Evolutionary conservation across 2,888 invertebrate genomes (phyloP), one percentile per base, ranked within the genome.

Genomic region (Cynaeus angustus): DNA sequence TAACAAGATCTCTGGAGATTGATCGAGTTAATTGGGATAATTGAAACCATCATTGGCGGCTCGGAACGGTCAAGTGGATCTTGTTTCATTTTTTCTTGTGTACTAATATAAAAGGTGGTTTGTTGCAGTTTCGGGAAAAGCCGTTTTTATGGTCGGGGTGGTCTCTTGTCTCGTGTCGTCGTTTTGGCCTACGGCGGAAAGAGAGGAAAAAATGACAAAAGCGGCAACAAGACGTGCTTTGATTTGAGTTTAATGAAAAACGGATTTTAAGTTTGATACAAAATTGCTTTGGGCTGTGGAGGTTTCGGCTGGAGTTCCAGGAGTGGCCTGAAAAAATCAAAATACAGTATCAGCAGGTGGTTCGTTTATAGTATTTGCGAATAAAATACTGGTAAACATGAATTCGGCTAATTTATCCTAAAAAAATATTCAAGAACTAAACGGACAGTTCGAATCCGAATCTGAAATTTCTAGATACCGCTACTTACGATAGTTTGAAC

Each of bases 11-110:
- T 53, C 26, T 45, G 4, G 10, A 76, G 74, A 75, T 76, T 75
- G 77, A 81, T 80, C 80, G 76, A 59, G 71, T 74, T 80, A 82
- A 82, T 83, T 81, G 80, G 74, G 79, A 75, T 83, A 83, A 83
- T 82, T 82, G 81, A 81, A 82, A 83, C 79, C 83, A 83, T 71
- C 74, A 72, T 77, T 74, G 66, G 72, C 68, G 73, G 74, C 74
- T 75, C 74, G 72, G 74, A 74, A 74, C 78, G 77, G 77, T 75
- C 75, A 77, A 78, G 74, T 76, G 76, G 78, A 80, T 82, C 79
- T 75, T 70, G 77, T 81, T 81, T 81, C 77, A 77, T 75, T 3
- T 46, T 30, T n/a, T 61, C 28, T 26, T 21, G 7, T 8, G 16
- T 12, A 16, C n/a, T 9, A 46, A 12, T 37, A 50, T 21, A 66